Evolutionary conservation across 2,113 vertebrate species (phyloP), one percentile per base, ranked within the genome.

Genomic region (Bombycilla garrulus): DNA sequence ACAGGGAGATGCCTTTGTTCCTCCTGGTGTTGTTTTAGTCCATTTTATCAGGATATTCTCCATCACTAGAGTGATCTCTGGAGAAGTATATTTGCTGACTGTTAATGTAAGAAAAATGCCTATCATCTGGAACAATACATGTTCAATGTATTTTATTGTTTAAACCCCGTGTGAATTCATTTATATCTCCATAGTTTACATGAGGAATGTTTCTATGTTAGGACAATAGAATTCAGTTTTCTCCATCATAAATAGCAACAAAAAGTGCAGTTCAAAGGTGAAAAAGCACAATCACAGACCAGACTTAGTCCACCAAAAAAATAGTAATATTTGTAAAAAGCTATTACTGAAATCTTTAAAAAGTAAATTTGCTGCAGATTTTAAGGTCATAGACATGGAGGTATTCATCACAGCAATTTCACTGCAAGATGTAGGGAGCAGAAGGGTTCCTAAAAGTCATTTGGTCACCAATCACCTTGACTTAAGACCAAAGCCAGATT

Each of bases 81-180:
- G n/a, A 94, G 77, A 81, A 83, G 12, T 35, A 14, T 57, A 35
- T 88, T 92, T 97, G 26, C 50, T 96, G 69, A 71, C 29, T 92
- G 29, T 50, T 90, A 95, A 62, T 22, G 16, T 15, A 44, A 47
- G 29, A 73, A 89, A 90, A 93, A 70, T 48, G 23, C 22, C 6
- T 62, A 54, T 80, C 66, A 25, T 33, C 35, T 57, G 50, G 26
- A 87, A 57, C 10, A 79, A 33, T 15, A 28, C 22, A 15, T 26
- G 48, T n/a, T 73, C n/a, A 28, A 6, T 77, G 50, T 33, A 26
- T 57, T 72, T 79, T 48, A 57, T 53, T 91, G 38, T 13, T 29
- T 79, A 51, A 91, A 84, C 15, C 16, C 33, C 6, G 6, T 51
- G 48, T 85, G 77, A 84, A 85, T 89, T 79, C 14, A 50, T 77